These are phyloP conservation scores for Pentalonia nigronervosa DNA, from an alignment of 1,140 invertebrate genomes.

Conservation along the genomic window DNA sequence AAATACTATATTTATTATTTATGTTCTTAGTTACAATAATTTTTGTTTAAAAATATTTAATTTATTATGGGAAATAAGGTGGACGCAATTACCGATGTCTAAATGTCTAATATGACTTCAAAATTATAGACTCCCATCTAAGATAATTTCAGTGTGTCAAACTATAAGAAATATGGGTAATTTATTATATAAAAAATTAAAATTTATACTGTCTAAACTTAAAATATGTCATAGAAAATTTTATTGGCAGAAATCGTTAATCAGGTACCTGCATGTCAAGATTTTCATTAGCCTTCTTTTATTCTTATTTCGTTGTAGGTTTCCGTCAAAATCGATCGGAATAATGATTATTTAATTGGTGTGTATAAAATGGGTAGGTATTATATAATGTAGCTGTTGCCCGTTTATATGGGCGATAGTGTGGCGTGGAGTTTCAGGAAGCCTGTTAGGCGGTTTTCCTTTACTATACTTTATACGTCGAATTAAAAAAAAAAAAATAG, in stretches of 20 bases:
- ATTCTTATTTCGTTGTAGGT: background rate
- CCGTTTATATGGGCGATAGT: background rate
- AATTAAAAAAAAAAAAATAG: background rate
- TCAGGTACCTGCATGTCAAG: background rate
- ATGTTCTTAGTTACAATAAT: background rate
- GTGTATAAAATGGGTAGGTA: background rate
- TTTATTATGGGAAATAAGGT: background rate
- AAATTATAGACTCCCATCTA: background rate
- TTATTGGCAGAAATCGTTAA: background rate
- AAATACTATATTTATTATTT: slow-evolving; percentile 20
- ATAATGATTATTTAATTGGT: background rate
- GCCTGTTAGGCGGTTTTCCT: background rate
- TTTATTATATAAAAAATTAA: background rate
- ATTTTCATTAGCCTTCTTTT: background rate
- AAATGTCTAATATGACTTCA: background rate
- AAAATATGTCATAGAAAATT: background rate
- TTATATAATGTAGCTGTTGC: background rate
- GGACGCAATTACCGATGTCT: background rate
- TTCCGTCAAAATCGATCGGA: background rate
- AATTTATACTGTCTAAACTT: background rate
- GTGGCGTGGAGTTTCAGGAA: background rate
- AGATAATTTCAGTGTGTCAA: background rate
- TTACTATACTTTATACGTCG: background rate
- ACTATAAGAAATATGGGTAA: background rate
- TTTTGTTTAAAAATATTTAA: background rate